Evolutionary conservation across 1,140 invertebrate genomes (phyloP).

Genomic region (Drosophila erecta): DNA sequence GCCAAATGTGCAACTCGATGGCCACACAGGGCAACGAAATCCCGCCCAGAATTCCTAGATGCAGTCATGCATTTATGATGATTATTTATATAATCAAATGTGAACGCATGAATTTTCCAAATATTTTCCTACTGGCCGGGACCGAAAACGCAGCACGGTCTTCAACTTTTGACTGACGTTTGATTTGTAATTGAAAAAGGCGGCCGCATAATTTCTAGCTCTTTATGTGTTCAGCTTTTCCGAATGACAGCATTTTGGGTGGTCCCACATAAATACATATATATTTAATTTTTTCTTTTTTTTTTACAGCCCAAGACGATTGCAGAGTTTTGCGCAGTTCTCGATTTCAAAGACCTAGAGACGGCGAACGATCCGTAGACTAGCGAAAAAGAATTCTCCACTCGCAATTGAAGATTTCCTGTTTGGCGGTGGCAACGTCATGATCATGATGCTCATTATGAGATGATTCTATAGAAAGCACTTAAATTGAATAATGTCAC

Average conservation of each 20-base stretch:
- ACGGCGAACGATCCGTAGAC: constrained; percentile 10
- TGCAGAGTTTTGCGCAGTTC: constrained; percentile 48
- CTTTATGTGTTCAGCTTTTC: constrained; percentile 48
- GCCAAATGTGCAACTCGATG: constrained; percentile 42
- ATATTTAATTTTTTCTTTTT: constrained; percentile 3
- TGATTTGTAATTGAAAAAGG: constrained; percentile 72
- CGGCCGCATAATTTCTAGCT: constrained; percentile 62
- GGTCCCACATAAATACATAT: constrained; percentile 32
- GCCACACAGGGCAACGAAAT: constrained; percentile 23
- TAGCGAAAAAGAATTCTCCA: constrained; percentile 9
- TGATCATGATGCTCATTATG: constrained; percentile 50
- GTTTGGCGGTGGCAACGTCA: constrained; percentile 39
- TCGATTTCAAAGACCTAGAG: constrained; percentile 71
- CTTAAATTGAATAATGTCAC: constrained; percentile 77
- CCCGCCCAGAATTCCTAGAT: constrained; percentile 3
- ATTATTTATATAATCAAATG: constrained; percentile 39
- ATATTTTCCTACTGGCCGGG: constrained; percentile 53
- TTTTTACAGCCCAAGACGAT: constrained; percentile 12
- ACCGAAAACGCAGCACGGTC: constrained; percentile 29
- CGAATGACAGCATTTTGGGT: constrained; percentile 53
- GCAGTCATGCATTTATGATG: constrained; percentile 47
- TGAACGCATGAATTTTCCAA: constrained; percentile 50
- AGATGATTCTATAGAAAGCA: constrained; percentile 51
- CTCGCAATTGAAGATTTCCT: constrained; percentile 72
- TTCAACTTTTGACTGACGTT: constrained; percentile 66